phyloP scores from a whole-genome alignment of 2,888 invertebrate genomes.

The Epinotia demarniana region DNA sequence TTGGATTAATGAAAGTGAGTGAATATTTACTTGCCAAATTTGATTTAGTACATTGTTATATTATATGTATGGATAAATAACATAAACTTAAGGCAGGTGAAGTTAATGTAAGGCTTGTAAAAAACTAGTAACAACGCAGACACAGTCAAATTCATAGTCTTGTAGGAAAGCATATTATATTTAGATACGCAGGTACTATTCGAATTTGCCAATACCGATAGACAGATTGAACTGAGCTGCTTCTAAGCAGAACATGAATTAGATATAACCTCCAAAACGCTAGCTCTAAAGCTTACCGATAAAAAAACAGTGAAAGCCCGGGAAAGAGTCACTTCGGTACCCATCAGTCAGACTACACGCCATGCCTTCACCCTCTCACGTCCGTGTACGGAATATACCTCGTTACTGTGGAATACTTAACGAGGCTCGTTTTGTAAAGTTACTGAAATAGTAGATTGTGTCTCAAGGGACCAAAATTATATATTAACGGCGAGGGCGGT shows the following conservation, averaged over 20 bases:
- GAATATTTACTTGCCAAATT: too few relatives aligned
- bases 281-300: constrained; percentile 54
- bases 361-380: constrained; percentile 22
- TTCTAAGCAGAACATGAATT: constrained; percentile 61
- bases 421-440: neutral
- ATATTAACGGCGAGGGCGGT: too few relatives aligned
- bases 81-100: too few relatives aligned
- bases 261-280: constrained; percentile 55
- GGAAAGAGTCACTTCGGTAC: constrained; percentile 42
- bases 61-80: too few relatives aligned
- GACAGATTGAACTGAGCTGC: constrained; percentile 53
- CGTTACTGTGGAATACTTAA: constrained; percentile 31
- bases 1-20: too few relatives aligned
- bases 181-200: neutral
- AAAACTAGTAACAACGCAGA: too few relatives aligned
- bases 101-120: too few relatives aligned
- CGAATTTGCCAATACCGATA: constrained; percentile 10
- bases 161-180: too few relatives aligned
- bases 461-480: too few relatives aligned
- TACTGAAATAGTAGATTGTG: neutral
- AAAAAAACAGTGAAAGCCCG: constrained; percentile 43
- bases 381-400: constrained; percentile 30
- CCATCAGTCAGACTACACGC: constrained; percentile 38
- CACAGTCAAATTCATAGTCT: too few relatives aligned
- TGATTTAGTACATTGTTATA: too few relatives aligned